A percentile compares a stretch with the other conserved stretches of the same genome.
Conservation (phyloP, 2,888 invertebrate genomes). For the Tipula confusa region DNA sequence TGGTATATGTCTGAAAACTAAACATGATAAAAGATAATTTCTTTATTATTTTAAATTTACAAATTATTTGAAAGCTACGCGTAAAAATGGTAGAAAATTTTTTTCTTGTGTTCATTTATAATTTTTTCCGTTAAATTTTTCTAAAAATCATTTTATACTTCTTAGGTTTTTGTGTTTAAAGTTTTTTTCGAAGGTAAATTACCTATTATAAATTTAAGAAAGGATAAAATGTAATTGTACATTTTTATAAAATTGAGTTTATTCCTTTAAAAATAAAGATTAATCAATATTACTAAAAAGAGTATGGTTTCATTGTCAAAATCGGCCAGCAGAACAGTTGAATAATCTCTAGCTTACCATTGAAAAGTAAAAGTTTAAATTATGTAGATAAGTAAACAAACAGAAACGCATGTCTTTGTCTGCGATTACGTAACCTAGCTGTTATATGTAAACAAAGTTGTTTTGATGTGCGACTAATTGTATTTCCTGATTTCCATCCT, state of each 20-base stretch:
- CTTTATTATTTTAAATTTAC: too few relatives aligned
- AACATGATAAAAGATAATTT: background rate
- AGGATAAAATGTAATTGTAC: background rate
- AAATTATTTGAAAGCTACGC: background rate
- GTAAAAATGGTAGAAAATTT: background rate
- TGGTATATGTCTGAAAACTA: background rate
- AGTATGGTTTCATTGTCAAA: background rate
- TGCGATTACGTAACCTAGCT: background rate
- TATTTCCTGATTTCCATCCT: too few relatives aligned
- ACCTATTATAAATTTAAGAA: background rate
- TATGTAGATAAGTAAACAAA: background rate
- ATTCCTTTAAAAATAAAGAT: slow-evolving; percentile 8
- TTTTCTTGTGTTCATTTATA: background rate
- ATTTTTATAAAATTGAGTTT: background rate
- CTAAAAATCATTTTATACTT: background rate
- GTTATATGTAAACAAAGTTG: background rate
- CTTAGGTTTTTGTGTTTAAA: background rate
- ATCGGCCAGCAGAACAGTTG: background rate
- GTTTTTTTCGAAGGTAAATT: background rate
- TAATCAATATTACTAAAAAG: background rate
- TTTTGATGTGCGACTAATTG: background rate
- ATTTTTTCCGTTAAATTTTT: background rate
- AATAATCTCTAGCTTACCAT: background rate
- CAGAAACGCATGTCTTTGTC: background rate
- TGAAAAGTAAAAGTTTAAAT: background rate